Evolutionary conservation across 2,113 vertebrate genomes (phyloP).

Genomic region (Heterotilapia buettikoferi): DNA sequence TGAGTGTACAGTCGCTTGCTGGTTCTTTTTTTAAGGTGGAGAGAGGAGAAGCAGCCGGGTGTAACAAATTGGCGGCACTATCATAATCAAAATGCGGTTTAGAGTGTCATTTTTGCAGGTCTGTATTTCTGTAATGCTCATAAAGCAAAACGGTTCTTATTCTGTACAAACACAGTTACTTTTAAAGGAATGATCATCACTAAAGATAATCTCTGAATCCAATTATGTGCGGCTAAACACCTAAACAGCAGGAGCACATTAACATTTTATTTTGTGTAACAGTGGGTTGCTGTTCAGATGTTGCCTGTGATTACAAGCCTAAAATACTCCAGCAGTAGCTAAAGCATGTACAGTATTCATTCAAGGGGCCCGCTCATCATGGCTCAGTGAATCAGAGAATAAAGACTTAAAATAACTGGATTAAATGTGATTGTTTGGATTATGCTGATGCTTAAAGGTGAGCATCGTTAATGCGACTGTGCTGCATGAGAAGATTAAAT

Average conservation of each 20-base stretch:
- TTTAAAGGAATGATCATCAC: background rate
- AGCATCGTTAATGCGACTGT: background rate
- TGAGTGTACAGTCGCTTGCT: background rate
- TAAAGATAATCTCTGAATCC: background rate
- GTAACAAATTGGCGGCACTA: background rate
- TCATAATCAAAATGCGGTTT: background rate
- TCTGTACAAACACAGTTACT: background rate
- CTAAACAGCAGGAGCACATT: background rate
- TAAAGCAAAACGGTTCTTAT: background rate
- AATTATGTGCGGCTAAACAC: background rate
- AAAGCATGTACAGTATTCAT: background rate
- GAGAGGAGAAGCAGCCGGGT: background rate
- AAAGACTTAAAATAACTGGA: background rate
- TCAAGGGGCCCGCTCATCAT: background rate
- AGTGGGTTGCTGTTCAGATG: background rate
- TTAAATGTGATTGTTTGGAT: background rate
- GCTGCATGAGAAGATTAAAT: background rate
- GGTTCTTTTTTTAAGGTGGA: slow-evolving; percentile 59
- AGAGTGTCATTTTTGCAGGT: background rate
- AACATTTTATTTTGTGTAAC: background rate
- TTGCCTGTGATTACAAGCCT: background rate
- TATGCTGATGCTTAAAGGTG: background rate
- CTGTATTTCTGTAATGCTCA: background rate
- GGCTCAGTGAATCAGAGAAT: background rate
- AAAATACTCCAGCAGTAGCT: background rate